Conservation (phyloP, 2,888 invertebrate species). For the Volucella inflata region DNA sequence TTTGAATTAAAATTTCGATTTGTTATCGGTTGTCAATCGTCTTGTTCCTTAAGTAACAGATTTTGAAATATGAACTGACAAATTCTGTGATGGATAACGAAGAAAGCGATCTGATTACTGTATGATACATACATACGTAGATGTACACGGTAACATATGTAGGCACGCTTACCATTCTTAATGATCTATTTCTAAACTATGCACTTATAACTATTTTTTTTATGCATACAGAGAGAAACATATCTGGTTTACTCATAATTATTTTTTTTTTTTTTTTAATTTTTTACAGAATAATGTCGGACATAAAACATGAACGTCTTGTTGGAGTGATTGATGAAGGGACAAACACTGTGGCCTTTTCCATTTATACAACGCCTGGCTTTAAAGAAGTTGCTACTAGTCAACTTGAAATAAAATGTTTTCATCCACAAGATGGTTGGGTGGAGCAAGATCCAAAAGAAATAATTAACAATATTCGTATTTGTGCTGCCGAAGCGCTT, state of each 20-base stretch:
- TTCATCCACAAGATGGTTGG: constrained; percentile 95
- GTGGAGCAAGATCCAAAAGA: constrained; percentile 95
- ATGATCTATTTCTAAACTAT: too few species aligned
- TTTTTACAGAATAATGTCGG: constrained; percentile 66
- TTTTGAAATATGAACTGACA: too few species aligned
- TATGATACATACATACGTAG: too few species aligned
- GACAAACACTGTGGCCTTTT: constrained; percentile 94
- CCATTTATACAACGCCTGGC: constrained; percentile 90
- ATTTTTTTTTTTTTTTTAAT: constrained; percentile 2
- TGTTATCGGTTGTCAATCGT: too few species aligned
- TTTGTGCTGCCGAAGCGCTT: constrained; percentile 91
- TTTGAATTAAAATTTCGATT: too few species aligned
- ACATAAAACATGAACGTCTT: constrained; percentile 82
- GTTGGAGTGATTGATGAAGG: constrained; percentile 98
- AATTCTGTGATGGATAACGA: too few species aligned
- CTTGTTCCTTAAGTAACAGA: too few species aligned
- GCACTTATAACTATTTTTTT: too few species aligned
- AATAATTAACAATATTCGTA: constrained; percentile 91
- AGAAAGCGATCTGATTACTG: too few species aligned
- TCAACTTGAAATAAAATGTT: constrained; percentile 91
- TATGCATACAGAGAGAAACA: too few species aligned
- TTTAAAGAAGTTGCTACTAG: constrained; percentile 92
- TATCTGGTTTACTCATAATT: background rate
- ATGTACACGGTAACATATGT: too few species aligned
- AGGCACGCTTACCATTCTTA: too few species aligned